Evolutionary conservation across 2,797 vertebrate genomes (phyloP).

Genomic region (Macropodus opercularis): DNA sequence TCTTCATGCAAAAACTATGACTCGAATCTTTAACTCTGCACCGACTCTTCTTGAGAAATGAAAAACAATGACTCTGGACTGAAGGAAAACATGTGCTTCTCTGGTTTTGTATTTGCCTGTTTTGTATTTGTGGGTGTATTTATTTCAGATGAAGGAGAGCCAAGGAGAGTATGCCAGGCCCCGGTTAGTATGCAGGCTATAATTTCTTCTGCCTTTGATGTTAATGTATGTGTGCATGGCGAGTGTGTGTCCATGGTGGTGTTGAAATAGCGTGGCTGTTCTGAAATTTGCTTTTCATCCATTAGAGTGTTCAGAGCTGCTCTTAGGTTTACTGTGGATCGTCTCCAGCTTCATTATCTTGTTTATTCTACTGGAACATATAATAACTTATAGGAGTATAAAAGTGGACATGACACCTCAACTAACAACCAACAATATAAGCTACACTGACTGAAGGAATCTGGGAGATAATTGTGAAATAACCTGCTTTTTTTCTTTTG

Average conservation of each 20-base stretch:
- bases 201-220: slow-evolving; percentile 80
- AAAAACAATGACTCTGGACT: slow-evolving; percentile 54
- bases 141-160: slow-evolving; percentile 74
- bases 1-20: no score
- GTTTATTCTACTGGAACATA: not conserved
- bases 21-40: slow-evolving; percentile 33
- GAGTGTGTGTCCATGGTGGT: slow-evolving; percentile 44
- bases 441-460: no score
- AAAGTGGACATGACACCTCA: no score
- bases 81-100: slow-evolving; percentile 70
- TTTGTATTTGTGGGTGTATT: slow-evolving; percentile 79
- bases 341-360: slow-evolving; percentile 7
- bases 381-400: no score
- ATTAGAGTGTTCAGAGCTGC: slow-evolving; percentile 20
- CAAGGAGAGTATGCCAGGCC: slow-evolving; percentile 72
- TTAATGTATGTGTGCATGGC: slow-evolving; percentile 57
- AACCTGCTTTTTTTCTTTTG: no score
- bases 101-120: slow-evolving; percentile 75
- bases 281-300: slow-evolving; percentile 41
- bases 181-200: slow-evolving; percentile 81
- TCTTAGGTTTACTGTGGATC: not conserved
- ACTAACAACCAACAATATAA: no score
- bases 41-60: slow-evolving; percentile 30
- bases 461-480: no score
- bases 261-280: slow-evolving; percentile 33